These are phyloP conservation scores for Anarhynchus alexandrinus DNA, from an alignment of 2,113 vertebrate genomes.

Conservation along the genomic window DNA sequence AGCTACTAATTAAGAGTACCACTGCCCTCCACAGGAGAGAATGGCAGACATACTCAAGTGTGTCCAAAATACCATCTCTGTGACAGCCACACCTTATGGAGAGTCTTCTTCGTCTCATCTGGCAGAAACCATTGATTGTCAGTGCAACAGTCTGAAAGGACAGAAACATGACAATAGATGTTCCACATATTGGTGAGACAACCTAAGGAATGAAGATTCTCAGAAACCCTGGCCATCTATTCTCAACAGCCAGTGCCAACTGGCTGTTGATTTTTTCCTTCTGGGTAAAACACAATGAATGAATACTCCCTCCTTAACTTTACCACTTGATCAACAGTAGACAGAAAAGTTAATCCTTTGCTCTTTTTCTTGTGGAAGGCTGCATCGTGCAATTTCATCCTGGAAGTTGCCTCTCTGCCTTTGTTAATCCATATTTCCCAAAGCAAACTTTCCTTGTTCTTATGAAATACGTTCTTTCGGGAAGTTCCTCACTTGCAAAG, in stretches of 20 bases:
- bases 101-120: not conserved
- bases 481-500: not conserved
- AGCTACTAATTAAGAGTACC: constrained; percentile 26
- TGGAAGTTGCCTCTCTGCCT: not conserved
- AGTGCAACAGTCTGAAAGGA: not conserved
- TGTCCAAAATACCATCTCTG: not conserved
- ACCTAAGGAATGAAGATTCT: not conserved
- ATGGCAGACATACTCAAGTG: not conserved
- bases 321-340: not conserved
- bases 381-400: not conserved
- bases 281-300: not conserved
- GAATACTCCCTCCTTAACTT: not conserved
- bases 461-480: not conserved
- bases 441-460: not conserved
- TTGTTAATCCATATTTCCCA: not conserved
- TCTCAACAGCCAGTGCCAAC: not conserved
- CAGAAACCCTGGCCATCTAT: not conserved
- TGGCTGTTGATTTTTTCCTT: not conserved
- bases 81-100: not conserved
- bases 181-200: not conserved
- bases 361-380: not conserved
- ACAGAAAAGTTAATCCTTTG: not conserved
- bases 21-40: constrained; percentile 51
- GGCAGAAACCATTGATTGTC: not conserved
- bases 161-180: not conserved